Conservation (phyloP, 1,140 invertebrate species). For the Eumaeus atala region DNA sequence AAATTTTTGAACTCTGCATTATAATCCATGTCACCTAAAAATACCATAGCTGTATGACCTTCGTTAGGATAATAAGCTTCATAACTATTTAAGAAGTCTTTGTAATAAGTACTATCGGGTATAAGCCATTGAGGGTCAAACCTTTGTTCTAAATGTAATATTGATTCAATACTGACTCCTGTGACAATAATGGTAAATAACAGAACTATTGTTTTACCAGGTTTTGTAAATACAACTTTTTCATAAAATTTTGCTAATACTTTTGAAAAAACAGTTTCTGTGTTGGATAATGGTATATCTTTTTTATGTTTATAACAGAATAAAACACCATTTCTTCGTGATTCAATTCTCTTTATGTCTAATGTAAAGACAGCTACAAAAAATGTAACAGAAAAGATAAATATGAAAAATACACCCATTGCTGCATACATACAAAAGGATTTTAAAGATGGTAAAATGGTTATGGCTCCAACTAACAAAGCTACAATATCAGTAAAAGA, state of each 20-base stretch:
- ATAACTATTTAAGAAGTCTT: constrained; percentile 75
- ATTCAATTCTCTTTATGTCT: constrained; percentile 79
- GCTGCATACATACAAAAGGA: constrained; percentile 86
- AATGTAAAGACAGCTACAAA: constrained; percentile 85
- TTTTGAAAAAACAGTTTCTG: constrained; percentile 66
- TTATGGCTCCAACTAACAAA: constrained; percentile 82
- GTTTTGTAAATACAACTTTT: constrained; percentile 76
- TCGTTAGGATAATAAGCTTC: constrained; percentile 78
- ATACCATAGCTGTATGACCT: constrained; percentile 79
- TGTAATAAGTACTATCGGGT: constrained; percentile 81
- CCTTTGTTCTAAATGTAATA: constrained; percentile 80
- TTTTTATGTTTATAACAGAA: constrained; percentile 80
- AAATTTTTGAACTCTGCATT: constrained; percentile 78
- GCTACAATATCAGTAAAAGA: constrained; percentile 89
- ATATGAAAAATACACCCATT: constrained; percentile 81
- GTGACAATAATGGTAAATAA: constrained; percentile 75
- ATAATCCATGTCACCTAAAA: constrained; percentile 81
- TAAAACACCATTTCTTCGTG: constrained; percentile 79
- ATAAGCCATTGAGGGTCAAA: constrained; percentile 88
- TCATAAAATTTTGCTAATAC: constrained; percentile 76
- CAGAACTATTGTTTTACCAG: constrained; percentile 78
- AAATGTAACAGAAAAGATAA: constrained; percentile 84
- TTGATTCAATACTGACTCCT: constrained; percentile 77
- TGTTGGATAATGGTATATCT: constrained; percentile 53
- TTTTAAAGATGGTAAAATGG: constrained; percentile 82